Evolutionary conservation across 1,140 invertebrate genomes (phyloP).

Genomic region (Trissolcus basalis): DNA sequence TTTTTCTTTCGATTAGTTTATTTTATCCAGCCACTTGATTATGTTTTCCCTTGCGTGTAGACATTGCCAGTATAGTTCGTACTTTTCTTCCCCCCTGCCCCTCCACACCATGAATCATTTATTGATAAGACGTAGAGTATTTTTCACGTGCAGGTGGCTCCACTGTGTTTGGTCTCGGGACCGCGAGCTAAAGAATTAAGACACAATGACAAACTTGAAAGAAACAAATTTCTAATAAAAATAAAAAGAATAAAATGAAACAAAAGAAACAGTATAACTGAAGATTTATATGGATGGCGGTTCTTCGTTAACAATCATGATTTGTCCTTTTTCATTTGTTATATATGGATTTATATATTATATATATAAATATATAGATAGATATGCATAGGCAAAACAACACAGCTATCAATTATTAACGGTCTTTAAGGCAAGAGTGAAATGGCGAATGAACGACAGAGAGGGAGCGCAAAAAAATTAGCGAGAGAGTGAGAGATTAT

Average conservation of each 20-base stretch:
- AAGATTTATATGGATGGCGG: conserved; percentile 34
- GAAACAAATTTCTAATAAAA: conserved; percentile 25
- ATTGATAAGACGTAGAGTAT: conserved; percentile 46
- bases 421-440: conserved; percentile 51
- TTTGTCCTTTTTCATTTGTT: conserved; percentile 54
- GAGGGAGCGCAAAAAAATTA: conserved; percentile 11
- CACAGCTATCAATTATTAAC: conserved; percentile 54
- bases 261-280: conserved; percentile 14
- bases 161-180: conserved; percentile 55
- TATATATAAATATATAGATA: conserved; percentile 47
- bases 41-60: conserved; percentile 37
- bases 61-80: conserved; percentile 58
- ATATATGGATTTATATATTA: conserved; percentile 52
- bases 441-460: conserved; percentile 37
- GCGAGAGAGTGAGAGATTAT: conserved; percentile 25
- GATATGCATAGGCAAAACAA: conserved; percentile 49
- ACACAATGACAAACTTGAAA: conserved; percentile 20
- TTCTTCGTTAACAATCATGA: conserved; percentile 37
- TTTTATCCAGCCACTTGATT: conserved; percentile 3
- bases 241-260: background rate
- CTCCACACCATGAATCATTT: conserved; percentile 25
- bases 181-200: conserved; percentile 26
- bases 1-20: conserved; percentile 4
- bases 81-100: conserved; percentile 9
- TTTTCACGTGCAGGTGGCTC: conserved; percentile 39